Conservation (phyloP, 2,797 vertebrate genomes). For the Myotis findleyi region DNA sequence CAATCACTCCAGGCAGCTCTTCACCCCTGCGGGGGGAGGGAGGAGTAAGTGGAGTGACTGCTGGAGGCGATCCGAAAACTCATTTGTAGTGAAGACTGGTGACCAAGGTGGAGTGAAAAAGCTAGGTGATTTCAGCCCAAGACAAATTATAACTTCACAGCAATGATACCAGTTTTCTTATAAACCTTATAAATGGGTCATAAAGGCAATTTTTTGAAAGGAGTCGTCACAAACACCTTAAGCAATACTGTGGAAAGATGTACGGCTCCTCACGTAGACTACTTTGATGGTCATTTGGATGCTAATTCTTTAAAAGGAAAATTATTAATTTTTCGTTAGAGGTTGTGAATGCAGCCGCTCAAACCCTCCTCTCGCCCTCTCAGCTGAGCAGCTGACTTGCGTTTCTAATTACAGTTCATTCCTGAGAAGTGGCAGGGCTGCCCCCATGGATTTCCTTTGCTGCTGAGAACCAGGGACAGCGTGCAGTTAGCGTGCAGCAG, state of each 20-base stretch:
- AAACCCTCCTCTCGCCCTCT: not conserved
- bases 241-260: not conserved
- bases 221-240: not conserved
- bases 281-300: not conserved
- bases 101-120: not conserved
- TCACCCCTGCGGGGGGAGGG: not conserved
- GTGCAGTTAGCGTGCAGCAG: not conserved
- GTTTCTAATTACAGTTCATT: not conserved
- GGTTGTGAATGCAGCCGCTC: not conserved
- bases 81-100: not conserved
- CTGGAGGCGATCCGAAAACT: not conserved
- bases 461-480: not conserved
- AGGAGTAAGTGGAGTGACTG: not conserved
- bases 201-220: not conserved
- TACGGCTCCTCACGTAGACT: not conserved
- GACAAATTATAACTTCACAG: not conserved
- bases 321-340: not conserved
- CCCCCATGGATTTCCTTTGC: not conserved
- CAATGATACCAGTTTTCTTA: not conserved
- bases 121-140: not conserved
- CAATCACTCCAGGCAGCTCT: not conserved
- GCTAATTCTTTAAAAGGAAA: not conserved
- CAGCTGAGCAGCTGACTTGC: not conserved
- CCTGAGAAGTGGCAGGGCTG: not conserved
- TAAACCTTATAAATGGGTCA: not conserved